phyloP scores from a whole-genome alignment of 2,888 invertebrate genomes.

The Oscheius sp. region DNA sequence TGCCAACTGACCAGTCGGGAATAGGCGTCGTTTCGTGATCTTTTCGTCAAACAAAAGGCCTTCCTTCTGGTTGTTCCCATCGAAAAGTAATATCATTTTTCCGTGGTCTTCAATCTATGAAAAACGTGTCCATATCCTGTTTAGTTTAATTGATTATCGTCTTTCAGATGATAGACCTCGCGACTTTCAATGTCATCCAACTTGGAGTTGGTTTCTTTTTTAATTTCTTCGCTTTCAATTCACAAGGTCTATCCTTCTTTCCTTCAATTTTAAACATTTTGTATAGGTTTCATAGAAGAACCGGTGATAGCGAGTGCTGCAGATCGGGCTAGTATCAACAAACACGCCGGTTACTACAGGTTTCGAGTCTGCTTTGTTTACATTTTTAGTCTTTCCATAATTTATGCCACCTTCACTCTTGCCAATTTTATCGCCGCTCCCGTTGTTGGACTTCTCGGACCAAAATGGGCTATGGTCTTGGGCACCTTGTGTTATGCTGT shows the following conservation, averaged over 20 bases:
- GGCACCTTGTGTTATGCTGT: slow-evolving; percentile 84
- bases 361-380: not conserved
- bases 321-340: slow-evolving; percentile 41
- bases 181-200: slow-evolving; percentile 82
- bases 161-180: slow-evolving; percentile 18
- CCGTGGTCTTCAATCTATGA: no score
- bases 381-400: slow-evolving; percentile 82
- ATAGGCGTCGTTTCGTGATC: no score
- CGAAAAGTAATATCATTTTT: no score
- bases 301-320: slow-evolving; percentile 75
- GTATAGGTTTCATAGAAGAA: slow-evolving; percentile 78
- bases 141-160: not conserved
- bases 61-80: no score
- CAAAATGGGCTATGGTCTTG: slow-evolving; percentile 86
- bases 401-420: slow-evolving; percentile 88
- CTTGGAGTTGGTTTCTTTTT: slow-evolving; percentile 94
- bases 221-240: slow-evolving; percentile 96
- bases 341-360: slow-evolving; percentile 55
- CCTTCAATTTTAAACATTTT: not conserved
- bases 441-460: slow-evolving; percentile 84
- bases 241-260: slow-evolving; percentile 77
- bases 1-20: no score
- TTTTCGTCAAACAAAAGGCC: no score
- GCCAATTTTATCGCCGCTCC: slow-evolving; percentile 95
- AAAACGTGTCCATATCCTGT: slow-evolving; percentile 9